Conservation (phyloP, 1,140 invertebrate species). For the Leptinotarsa lineolata region DNA sequence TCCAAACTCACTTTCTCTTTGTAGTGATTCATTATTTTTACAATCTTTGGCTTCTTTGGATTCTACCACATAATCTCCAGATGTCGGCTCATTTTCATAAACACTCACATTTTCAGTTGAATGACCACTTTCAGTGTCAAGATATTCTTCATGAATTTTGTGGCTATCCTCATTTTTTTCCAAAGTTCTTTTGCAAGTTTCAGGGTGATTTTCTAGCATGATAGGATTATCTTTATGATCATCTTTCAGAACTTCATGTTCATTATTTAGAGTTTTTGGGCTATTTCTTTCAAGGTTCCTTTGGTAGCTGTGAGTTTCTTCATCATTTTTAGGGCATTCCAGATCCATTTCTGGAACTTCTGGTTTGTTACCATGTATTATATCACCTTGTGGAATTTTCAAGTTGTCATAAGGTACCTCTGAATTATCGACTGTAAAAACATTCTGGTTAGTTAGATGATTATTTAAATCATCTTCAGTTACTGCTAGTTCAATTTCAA, state of each 20-base stretch:
- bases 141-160: background rate
- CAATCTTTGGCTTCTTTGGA: background rate
- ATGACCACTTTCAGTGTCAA: background rate
- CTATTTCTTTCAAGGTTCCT: conserved; percentile 8
- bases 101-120: background rate
- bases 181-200: too few species aligned
- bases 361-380: background rate
- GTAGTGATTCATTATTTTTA: too few species aligned
- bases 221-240: background rate
- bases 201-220: background rate
- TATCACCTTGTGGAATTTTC: too few species aligned
- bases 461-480: too few species aligned
- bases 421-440: too few species aligned
- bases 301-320: too few species aligned
- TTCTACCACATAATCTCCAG: conserved; percentile 10
- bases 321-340: background rate
- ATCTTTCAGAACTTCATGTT: background rate
- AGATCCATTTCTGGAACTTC: conserved; percentile 29
- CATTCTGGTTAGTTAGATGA: too few species aligned
- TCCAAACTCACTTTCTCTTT: too few species aligned
- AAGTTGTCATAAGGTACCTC: too few species aligned
- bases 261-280: background rate
- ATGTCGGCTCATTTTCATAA: conserved; percentile 1
- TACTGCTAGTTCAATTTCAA: conserved; percentile 57
- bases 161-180: too few species aligned